These are phyloP conservation scores for Rafetus swinhoei DNA, from an alignment of 2,113 vertebrate species.

Conservation along the genomic window DNA sequence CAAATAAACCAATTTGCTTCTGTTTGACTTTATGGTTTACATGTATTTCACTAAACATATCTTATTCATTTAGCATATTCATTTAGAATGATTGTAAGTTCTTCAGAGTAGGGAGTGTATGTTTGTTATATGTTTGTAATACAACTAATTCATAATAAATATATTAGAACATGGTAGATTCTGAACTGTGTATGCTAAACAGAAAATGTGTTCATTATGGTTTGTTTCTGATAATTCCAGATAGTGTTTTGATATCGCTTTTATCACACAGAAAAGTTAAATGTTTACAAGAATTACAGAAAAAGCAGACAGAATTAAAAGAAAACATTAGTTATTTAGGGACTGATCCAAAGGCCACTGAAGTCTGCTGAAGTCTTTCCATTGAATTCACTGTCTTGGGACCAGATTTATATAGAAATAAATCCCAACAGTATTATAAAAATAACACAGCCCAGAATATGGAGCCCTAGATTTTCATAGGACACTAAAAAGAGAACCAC, in stretches of 20 bases:
- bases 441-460: background rate
- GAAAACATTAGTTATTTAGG: background rate
- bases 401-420: background rate
- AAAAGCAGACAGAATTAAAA: background rate
- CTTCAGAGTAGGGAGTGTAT: background rate
- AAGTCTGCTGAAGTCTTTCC: background rate
- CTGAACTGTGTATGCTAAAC: background rate
- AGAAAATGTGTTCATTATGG: background rate
- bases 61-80: background rate
- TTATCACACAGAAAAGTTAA: background rate
- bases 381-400: background rate
- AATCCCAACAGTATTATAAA: background rate
- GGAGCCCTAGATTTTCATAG: background rate
- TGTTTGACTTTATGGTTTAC: background rate
- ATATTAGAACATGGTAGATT: background rate
- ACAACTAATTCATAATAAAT: background rate
- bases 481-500: no score
- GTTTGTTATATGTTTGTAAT: background rate
- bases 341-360: background rate
- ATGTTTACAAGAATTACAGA: background rate
- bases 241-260: background rate
- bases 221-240: background rate
- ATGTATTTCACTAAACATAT: background rate
- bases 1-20: background rate
- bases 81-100: background rate